These are phyloP conservation scores for Drosophila fulvimacula DNA, from an alignment of 2,888 invertebrate genomes.

Conservation along the genomic window DNA sequence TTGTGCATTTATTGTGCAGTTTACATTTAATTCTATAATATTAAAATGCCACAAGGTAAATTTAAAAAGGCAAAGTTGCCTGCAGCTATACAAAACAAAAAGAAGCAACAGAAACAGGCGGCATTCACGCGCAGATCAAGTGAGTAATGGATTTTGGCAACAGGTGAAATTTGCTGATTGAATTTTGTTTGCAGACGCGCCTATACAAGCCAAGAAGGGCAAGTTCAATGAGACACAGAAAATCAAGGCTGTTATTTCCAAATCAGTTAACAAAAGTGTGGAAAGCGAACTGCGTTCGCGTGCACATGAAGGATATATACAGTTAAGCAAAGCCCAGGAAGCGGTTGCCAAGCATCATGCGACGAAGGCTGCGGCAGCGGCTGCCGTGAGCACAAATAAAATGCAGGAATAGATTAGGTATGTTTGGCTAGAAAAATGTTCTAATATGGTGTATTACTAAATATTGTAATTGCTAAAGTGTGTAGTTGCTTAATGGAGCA, in stretches of 20 bases:
- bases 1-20: background rate
- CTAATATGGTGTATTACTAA: background rate
- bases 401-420: constrained; percentile 38
- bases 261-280: constrained; percentile 87
- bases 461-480: background rate
- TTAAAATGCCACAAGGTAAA: constrained; percentile 88
- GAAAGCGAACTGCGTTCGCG: constrained; percentile 87
- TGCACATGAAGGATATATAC: constrained; percentile 85
- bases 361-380: constrained; percentile 62
- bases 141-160: constrained; percentile 81
- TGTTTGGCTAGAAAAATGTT: background rate
- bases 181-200: constrained; percentile 86
- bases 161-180: constrained; percentile 14
- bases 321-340: constrained; percentile 86
- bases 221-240: constrained; percentile 87
- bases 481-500: background rate
- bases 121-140: constrained; percentile 87
- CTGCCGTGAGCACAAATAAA: constrained; percentile 43
- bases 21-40: background rate
- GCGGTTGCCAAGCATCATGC: constrained; percentile 85
- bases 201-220: constrained; percentile 87
- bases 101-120: constrained; percentile 85
- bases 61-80: constrained; percentile 87
- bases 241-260: constrained; percentile 87
- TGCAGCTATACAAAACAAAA: constrained; percentile 85